Percentiles rank a stretch among this genome's conserved stretches.
phyloP scores from a whole-genome alignment of 2,113 vertebrate species.

The Elgaria multicarinata region DNA sequence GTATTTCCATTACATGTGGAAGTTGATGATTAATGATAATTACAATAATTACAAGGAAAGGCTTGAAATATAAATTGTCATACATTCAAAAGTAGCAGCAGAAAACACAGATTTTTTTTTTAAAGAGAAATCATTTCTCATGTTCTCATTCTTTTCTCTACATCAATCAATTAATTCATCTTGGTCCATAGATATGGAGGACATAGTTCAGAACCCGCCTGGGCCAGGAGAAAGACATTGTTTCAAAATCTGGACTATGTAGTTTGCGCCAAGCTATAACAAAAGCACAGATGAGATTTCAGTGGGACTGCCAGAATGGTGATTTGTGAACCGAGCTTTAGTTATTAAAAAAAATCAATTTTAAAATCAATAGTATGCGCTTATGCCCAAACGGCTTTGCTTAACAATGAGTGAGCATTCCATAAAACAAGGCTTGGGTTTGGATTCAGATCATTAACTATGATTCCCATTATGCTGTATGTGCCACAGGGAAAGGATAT shows the following conservation, averaged over 20 bases:
- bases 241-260: constrained; percentile 1
- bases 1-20: constrained; percentile 74
- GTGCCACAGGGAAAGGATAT: constrained; percentile 66
- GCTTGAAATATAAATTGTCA: constrained; percentile 71
- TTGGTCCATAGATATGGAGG: constrained; percentile 16
- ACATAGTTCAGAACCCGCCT: not conserved
- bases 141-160: constrained; percentile 43
- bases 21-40: constrained; percentile 78
- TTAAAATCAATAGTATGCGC: constrained; percentile 75
- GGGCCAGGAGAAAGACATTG: not conserved
- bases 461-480: constrained; percentile 70
- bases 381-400: constrained; percentile 74
- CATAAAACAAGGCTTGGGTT: constrained; percentile 73
- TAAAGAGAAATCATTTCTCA: constrained; percentile 57
- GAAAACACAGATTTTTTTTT: constrained; percentile 66
- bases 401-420: constrained; percentile 78
- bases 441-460: constrained; percentile 78
- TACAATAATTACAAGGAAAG: constrained; percentile 73
- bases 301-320: constrained; percentile 61
- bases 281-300: constrained; percentile 43
- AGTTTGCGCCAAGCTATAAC: constrained; percentile 21
- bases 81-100: constrained; percentile 71
- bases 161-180: constrained; percentile 44
- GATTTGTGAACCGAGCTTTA: constrained; percentile 69
- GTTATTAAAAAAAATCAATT: constrained; percentile 70